Conservation (phyloP, 2,797 vertebrate species). For the Smutsia temminckii region DNA sequence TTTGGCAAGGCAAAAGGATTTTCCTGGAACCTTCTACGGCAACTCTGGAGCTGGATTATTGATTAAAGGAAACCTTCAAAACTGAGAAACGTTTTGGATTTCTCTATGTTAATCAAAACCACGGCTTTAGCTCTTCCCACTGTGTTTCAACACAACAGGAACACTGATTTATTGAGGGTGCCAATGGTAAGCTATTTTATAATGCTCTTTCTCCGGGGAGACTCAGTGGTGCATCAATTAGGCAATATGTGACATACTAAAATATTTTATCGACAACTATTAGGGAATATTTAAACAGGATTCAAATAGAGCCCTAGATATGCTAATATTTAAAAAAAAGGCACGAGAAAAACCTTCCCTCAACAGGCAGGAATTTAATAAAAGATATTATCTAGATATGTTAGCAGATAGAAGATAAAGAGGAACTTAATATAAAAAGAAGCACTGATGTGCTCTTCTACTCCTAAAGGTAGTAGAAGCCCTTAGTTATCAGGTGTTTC, state of each 20-base stretch:
- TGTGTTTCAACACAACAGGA: conserved; percentile 68
- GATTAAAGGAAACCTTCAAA: conserved; percentile 63
- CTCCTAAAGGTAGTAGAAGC: background rate
- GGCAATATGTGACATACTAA: conserved; percentile 67
- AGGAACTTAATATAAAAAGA: background rate
- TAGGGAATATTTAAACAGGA: conserved; percentile 77
- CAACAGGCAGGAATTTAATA: conserved; percentile 54
- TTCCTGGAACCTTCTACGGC: background rate
- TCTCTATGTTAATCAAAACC: conserved; percentile 71
- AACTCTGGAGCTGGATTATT: conserved; percentile 59
- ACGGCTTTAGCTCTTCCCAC: conserved; percentile 60
- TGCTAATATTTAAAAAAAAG: conserved; percentile 13
- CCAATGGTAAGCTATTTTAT: conserved; percentile 57
- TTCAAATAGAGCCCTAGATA: conserved; percentile 65
- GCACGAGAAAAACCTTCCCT: conserved; percentile 44
- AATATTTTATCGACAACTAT: conserved; percentile 77
- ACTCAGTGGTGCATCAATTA: conserved; percentile 78
- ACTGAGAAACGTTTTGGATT: conserved; percentile 56
- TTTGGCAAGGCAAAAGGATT: background rate
- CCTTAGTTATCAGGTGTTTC: background rate
- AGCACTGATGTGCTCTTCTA: background rate
- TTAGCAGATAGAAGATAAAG: conserved; percentile 53
- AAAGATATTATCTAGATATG: conserved; percentile 48
- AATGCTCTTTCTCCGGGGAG: conserved; percentile 66
- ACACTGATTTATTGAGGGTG: conserved; percentile 65